phyloP scores from a whole-genome alignment of 2,888 invertebrate species.

The Hoplodrina blanda region DNA sequence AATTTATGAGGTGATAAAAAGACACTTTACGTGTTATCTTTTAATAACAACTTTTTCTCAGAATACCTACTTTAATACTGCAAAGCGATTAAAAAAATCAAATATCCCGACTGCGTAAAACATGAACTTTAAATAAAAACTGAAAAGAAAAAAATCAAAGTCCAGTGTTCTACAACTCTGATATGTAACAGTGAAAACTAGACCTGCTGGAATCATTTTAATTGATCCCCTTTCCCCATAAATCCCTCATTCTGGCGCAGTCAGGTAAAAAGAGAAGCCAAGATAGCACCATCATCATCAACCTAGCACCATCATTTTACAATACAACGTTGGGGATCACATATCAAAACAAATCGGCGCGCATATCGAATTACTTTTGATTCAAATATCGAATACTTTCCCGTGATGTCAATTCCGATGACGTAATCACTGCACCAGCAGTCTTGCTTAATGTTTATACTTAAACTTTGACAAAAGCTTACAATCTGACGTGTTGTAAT shows the following conservation, averaged over 20 bases:
- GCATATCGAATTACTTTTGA: conserved; percentile 6
- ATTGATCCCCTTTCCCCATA: no score
- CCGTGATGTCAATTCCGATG: conserved; percentile 74
- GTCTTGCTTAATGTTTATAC: conserved; percentile 77
- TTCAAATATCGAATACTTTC: conserved; percentile 26
- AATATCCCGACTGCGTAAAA: no score
- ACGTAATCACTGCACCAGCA: conserved; percentile 61
- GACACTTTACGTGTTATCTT: conserved; percentile 14
- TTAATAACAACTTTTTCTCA: conserved; percentile 11
- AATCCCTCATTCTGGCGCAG: no score
- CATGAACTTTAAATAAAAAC: no score
- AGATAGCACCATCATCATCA: neutral
- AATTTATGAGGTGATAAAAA: conserved; percentile 34
- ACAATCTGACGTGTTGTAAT: conserved; percentile 88
- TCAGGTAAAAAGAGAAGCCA: neutral
- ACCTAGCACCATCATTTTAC: no score
- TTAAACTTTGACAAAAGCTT: conserved; percentile 85
- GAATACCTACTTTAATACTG: neutral
- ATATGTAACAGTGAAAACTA: no score
- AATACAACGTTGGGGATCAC: no score
- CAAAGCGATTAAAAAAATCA: neutral
- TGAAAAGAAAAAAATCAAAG: no score
- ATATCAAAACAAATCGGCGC: neutral
- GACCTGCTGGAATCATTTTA: no score
- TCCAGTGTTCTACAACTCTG: no score